These are phyloP conservation scores for Crotophaga sulcirostris DNA, from an alignment of 2,113 vertebrate genomes.

Conservation along the genomic window DNA sequence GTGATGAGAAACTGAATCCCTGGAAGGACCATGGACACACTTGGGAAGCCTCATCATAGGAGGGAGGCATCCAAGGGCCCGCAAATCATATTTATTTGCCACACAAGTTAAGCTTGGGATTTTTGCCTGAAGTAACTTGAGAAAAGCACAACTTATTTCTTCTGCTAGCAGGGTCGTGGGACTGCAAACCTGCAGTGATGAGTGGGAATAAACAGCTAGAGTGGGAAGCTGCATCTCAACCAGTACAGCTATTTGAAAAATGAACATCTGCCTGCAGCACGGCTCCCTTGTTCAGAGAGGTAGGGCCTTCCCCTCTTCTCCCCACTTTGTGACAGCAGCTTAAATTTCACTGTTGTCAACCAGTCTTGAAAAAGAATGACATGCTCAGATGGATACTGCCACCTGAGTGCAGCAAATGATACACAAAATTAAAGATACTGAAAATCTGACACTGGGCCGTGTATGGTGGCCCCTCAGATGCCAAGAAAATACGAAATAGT, in stretches of 20 bases:
- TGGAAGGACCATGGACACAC: background rate
- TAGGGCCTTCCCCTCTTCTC: background rate
- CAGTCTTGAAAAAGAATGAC: background rate
- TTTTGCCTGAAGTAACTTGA: background rate
- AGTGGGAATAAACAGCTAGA: background rate
- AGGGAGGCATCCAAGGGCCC: background rate
- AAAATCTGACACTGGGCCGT: background rate
- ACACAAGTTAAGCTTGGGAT: background rate
- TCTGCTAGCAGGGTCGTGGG: background rate
- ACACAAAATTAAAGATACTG: background rate
- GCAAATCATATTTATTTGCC: background rate
- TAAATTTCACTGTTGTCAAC: background rate
- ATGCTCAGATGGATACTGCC: background rate
- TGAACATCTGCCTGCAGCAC: background rate
- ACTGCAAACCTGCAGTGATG: background rate
- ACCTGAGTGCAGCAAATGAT: accelerated
- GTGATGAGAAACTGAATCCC: background rate
- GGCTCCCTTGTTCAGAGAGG: background rate
- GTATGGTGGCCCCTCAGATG: background rate
- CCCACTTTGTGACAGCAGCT: background rate
- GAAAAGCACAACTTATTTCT: background rate
- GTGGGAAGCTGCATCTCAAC: background rate
- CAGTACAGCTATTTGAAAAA: background rate
- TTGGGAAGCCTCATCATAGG: background rate
- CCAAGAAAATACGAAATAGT: background rate